Evolutionary conservation across 2,888 invertebrate species (phyloP).

Genomic region (Sesia bembeciformis): DNA sequence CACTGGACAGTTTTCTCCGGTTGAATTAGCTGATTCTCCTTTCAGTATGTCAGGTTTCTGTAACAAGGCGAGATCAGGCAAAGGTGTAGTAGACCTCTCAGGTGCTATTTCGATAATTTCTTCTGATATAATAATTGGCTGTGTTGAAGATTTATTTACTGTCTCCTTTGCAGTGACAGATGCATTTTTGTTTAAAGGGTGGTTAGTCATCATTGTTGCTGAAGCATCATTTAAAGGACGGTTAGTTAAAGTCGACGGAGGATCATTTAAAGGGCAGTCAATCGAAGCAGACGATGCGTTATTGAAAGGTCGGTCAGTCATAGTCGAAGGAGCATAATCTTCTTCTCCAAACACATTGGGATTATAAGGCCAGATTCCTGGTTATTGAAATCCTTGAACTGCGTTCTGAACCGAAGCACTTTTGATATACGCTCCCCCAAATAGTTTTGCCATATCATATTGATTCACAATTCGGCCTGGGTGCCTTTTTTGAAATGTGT

Average conservation of each 20-base stretch:
- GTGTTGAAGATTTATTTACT: neutral
- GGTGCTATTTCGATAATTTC: too few relatives aligned
- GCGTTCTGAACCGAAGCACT: constrained; percentile 6
- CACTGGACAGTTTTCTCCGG: neutral
- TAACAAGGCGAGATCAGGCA: neutral
- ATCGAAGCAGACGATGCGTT: neutral
- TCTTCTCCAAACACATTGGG: constrained; percentile 2
- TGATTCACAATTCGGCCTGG: constrained; percentile 13
- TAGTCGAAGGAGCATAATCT: constrained; percentile 2
- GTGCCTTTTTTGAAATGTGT: too few relatives aligned
- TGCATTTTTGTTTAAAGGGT: neutral
- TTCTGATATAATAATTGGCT: neutral
- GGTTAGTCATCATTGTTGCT: neutral
- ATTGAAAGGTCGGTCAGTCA: neutral
- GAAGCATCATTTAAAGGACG: neutral
- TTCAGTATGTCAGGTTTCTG: neutral
- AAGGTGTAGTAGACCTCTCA: constrained; percentile 1
- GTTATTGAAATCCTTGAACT: neutral
- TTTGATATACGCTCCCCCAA: constrained; percentile 11
- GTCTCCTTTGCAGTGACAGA: neutral
- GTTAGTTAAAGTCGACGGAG: too few relatives aligned
- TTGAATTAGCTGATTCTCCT: neutral
- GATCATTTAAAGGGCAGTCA: too few relatives aligned
- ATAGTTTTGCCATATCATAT: constrained; percentile 10
- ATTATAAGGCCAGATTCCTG: constrained; percentile 1